These are phyloP conservation scores for Cyanocitta stelleri DNA, from an alignment of 2,113 vertebrate genomes.

Conservation along the genomic window DNA sequence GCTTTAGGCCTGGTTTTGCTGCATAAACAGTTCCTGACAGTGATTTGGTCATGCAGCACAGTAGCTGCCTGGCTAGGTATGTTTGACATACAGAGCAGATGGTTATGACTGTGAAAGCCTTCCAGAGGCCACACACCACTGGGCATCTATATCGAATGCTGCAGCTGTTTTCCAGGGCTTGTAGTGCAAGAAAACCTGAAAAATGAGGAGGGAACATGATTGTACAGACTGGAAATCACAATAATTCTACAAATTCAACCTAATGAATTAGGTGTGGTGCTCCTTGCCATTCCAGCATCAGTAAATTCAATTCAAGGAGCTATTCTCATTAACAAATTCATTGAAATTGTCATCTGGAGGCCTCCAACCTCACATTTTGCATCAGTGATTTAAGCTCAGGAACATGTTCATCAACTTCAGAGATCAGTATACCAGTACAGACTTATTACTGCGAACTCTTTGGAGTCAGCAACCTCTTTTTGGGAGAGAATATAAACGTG, in stretches of 20 bases:
- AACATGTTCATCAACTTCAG: background rate
- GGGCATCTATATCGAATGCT: background rate
- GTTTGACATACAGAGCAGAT: background rate
- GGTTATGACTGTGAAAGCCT: background rate
- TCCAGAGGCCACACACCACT: background rate
- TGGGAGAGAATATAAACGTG: background rate
- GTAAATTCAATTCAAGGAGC: background rate
- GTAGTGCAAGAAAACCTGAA: background rate
- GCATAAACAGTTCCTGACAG: background rate
- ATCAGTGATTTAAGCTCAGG: background rate
- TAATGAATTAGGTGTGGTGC: background rate
- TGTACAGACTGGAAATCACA: background rate
- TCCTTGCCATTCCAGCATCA: background rate
- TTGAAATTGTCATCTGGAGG: background rate
- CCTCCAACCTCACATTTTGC: background rate
- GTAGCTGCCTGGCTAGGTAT: background rate
- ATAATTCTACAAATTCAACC: background rate
- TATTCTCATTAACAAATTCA: background rate
- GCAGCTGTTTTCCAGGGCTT: background rate
- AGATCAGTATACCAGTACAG: background rate
- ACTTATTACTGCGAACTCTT: background rate
- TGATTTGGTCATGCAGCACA: background rate
- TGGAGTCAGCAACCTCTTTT: background rate
- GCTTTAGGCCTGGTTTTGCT: background rate
- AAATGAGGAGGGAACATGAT: background rate